phyloP scores from a whole-genome alignment of 2,888 invertebrate species.

The Drosophila phalerata region DNA sequence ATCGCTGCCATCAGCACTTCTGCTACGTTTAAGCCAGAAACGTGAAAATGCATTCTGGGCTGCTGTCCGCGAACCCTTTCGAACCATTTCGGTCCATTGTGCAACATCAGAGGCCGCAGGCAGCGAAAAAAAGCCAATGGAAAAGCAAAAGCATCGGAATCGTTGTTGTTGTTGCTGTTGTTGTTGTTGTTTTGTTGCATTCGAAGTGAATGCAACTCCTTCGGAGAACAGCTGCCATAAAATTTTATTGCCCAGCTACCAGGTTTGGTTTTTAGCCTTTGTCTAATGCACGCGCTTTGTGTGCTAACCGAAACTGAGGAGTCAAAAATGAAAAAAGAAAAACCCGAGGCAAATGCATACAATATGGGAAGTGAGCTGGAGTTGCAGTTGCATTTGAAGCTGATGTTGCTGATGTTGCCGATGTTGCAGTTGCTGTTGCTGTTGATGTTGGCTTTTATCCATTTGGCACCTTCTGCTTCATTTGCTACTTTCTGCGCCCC shows the following conservation, averaged over 20 bases:
- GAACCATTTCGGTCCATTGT: conserved; percentile 44
- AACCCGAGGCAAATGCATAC: conserved; percentile 18
- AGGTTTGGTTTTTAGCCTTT: conserved; percentile 64
- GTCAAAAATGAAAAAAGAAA: neutral
- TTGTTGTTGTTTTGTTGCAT: conserved; percentile 20
- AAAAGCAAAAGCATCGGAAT: neutral
- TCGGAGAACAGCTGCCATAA: conserved; percentile 75
- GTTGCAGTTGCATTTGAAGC: neutral
- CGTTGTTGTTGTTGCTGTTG: neutral
- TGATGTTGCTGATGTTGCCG: neutral
- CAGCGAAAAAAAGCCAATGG: neutral
- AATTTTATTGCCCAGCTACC: conserved; percentile 83
- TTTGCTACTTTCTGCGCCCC: conserved; percentile 63
- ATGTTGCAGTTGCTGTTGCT: conserved; percentile 5
- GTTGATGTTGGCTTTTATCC: conserved; percentile 31
- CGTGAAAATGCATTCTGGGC: conserved; percentile 54
- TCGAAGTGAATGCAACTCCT: conserved; percentile 60
- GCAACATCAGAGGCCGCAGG: conserved; percentile 32
- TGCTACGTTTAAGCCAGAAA: conserved; percentile 47
- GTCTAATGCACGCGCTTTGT: conserved; percentile 58
- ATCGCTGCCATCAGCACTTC: conserved; percentile 58
- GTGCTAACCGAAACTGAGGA: neutral
- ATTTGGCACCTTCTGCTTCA: conserved; percentile 64
- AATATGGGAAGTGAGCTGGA: neutral
- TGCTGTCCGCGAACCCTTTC: conserved; percentile 40